Base-by-base conservation (phyloP, 2,797 vertebrate species). In the Morelia viridis region DNA sequence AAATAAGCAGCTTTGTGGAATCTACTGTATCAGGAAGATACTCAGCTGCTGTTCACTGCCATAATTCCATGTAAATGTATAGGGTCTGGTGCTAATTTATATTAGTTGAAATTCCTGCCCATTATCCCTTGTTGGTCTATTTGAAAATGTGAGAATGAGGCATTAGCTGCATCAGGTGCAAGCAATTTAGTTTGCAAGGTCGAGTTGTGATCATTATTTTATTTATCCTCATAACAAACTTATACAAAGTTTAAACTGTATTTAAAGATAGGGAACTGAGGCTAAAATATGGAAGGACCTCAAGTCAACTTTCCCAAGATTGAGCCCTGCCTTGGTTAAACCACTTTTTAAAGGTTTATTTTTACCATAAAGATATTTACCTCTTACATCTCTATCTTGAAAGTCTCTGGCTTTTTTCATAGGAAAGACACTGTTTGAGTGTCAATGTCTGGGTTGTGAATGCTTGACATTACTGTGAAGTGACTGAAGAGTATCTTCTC, bases 21-120 rank as follows among this genome's bases (percentile, higher is more conserved):
- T 87, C 92, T 89, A 19, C 24, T 6, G 13, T 22, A 57, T 92
- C 90, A 92, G 91, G 84, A 57, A 92, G 90, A 93, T 62, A 62
- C 12, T 68, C 28, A 89, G 56, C 19, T 65, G 62, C 60, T 90
- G 41, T 64, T 80, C 56, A 92, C 65, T 80, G 85, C n/a, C 46
- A 62, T 41, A 60, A 61, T 90, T 90, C 68, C 85, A 90, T 64
- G 35, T 86, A 87, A 92, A 46, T 71, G 28, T 90, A 71, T 61
- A 68, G 24, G 85, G 50, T 53, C n/a, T 56, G 85, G 46, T 83
- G 65, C 58, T 87, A 60, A 90, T 86, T 92, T 62, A 92, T 50
- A 87, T 80, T 85, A 61, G 28, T 62, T 24, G 24, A 46, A 24
- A 2, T 87, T 80, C 60, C 91, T 83, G 46, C 28, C 19, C 46